Base-by-base conservation (phyloP, 2,113 vertebrate genomes). In the Brachirus orientalis region DNA sequence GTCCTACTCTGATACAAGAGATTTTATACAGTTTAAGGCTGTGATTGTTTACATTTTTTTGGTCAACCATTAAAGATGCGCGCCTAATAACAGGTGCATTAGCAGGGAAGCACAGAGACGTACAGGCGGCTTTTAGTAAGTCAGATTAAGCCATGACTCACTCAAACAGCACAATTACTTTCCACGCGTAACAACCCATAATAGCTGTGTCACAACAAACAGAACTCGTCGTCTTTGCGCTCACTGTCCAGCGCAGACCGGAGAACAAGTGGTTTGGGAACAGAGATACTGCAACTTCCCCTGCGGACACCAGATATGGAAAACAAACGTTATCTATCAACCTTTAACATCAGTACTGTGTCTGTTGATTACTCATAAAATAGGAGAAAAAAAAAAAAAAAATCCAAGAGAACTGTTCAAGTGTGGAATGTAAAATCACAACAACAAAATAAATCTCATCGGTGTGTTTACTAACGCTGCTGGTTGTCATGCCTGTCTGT, bases 391-490 rank as follows among this genome's bases (percentile, higher is more conserved):
- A 51, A 8, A 74, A 58, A 13, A 53, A 66, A 72, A 72, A 51
- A 59, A 43, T 10, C n/a, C n/a, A 43, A 14, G 71, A 80, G 63
- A 90, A 89, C 89, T 90, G 87, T 91, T 90, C 69, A 90, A 90
- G 69, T 91, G 88, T 85, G 89, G 88, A 91, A 92, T 93, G 91
- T 92, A 91, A 89, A 88, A 91, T 88, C 84, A 88, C 82, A 54
- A 79, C 80, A 51, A 80, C 69, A 76, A 70, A 90, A 90, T 89
- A 88, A 93, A 90, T 88, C 67, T 90, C 75, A 85, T 92, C 80
- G 68, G 81, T 91, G 92, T 92, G 88, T 90, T 92, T 86, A 90
- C 52, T 84, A 78, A 75, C 57, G 40, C 72, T 38, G 51, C 33
- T 47, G 69, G 10, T 52, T 86, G 59, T 80, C 28, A 4, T 60